Percentiles rank a stretch among this genome's conserved stretches.
These are phyloP conservation scores for Anhinga rufa DNA, from an alignment of 2,113 vertebrate genomes.

Conservation along the genomic window DNA sequence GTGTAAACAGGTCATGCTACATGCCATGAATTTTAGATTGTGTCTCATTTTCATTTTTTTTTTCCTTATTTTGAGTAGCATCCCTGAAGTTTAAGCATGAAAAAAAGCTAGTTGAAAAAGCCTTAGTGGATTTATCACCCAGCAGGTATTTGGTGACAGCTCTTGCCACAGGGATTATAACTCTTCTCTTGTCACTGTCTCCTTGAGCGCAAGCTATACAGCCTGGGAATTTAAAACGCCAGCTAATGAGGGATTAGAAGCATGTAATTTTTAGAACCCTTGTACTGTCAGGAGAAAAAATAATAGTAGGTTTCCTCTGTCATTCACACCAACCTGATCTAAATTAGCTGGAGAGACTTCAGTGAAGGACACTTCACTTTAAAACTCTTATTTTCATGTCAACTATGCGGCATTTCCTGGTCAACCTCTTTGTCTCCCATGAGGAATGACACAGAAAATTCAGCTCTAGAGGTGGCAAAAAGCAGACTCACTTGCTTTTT, in stretches of 20 bases:
- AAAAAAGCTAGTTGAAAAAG: conserved; percentile 4
- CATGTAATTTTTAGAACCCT: conserved; percentile 39
- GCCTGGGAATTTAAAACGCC: conserved; percentile 21
- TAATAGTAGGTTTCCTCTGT: conserved; percentile 30
- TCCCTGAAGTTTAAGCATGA: neutral
- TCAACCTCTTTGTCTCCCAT: neutral
- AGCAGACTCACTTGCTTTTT: neutral
- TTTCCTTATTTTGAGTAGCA: conserved; percentile 20
- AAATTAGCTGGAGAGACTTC: conserved; percentile 18
- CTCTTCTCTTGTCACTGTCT: conserved; percentile 44
- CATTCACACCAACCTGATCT: conserved; percentile 1
- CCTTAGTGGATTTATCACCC: conserved; percentile 40
- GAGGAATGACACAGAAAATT: neutral
- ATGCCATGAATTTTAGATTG: neutral
- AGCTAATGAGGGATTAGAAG: conserved; percentile 46
- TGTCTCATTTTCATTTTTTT: conserved; percentile 22
- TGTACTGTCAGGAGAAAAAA: conserved; percentile 10
- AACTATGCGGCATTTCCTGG: neutral
- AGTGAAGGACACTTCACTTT: conserved; percentile 32
- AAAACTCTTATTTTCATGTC: neutral
- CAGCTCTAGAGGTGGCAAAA: neutral
- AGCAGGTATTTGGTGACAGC: conserved; percentile 29
- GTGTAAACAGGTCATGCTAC: neutral
- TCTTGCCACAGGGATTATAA: conserved; percentile 9
- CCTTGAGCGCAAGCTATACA: neutral